phyloP scores from a whole-genome alignment of 2,888 invertebrate genomes.

The Xylocampa areola region DNA sequence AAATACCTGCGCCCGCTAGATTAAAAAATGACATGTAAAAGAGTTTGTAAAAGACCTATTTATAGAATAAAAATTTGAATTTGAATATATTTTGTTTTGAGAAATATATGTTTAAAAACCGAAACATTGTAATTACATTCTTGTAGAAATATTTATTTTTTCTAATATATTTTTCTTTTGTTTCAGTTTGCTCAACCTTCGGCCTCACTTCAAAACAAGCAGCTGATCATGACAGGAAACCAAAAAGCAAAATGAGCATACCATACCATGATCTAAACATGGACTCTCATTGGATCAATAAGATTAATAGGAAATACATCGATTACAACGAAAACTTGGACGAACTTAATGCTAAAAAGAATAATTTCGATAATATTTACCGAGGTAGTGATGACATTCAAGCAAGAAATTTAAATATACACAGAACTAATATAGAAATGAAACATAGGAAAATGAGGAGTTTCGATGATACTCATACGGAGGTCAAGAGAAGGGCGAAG shows the following conservation, averaged over 20 bases:
- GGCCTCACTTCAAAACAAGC: conserved; percentile 68
- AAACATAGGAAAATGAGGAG: conserved; percentile 46
- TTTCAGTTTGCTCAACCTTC: conserved; percentile 79
- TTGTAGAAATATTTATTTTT: no score
- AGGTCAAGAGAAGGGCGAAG: conserved; percentile 63
- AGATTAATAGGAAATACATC: conserved; percentile 43
- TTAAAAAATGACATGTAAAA: no score
- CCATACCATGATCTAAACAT: conserved; percentile 47
- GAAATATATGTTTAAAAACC: no score
- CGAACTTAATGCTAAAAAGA: conserved; percentile 20
- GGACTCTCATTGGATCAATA: conserved; percentile 63
- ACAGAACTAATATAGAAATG: conserved; percentile 54
- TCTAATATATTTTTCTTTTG: conserved; percentile 54
- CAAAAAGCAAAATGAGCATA: conserved; percentile 44
- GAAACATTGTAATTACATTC: no score
- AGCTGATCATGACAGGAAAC: conserved; percentile 76
- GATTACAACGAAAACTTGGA: conserved; percentile 42
- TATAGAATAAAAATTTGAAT: no score
- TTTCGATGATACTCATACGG: conserved; percentile 52
- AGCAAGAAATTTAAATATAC: conserved; percentile 58
- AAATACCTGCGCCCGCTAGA: no score
- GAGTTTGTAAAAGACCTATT: no score
- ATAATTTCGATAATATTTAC: conserved; percentile 19
- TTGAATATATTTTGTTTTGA: no score
- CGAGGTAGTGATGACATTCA: conserved; percentile 27